Evolutionary conservation across 2,888 invertebrate species (phyloP).

Genomic region (Coelinius sp.): DNA sequence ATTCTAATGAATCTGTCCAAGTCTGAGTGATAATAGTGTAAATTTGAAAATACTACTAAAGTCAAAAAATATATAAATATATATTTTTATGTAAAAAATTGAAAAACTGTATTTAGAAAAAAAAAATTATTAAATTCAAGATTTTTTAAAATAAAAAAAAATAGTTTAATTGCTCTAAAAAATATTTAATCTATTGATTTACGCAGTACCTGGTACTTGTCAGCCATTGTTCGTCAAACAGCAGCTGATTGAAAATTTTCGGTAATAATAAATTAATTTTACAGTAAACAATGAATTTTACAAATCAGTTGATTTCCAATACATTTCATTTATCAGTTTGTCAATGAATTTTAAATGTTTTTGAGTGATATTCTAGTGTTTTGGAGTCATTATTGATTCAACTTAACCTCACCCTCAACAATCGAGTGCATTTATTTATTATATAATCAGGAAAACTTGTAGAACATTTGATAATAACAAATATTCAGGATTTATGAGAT

Average conservation of each 20-base stretch:
- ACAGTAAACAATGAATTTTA: not conserved
- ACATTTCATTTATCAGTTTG: not conserved
- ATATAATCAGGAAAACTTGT: slow-evolving; percentile 18
- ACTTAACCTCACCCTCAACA: not conserved
- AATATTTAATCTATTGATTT: slow-evolving; percentile 10
- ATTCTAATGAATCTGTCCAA: too few species aligned
- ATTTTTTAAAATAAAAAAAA: not conserved
- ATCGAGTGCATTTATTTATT: slow-evolving; percentile 11
- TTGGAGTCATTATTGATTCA: slow-evolving; percentile 5
- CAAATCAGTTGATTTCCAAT: not conserved
- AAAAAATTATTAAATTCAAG: too few species aligned
- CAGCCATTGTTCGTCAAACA: slow-evolving; percentile 43
- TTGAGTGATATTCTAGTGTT: not conserved
- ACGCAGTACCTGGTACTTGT: slow-evolving; percentile 37
- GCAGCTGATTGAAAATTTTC: slow-evolving; percentile 46
- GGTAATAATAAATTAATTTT: slow-evolving; percentile 29
- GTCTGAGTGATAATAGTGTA: too few species aligned
- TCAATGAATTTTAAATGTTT: slow-evolving; percentile 10
- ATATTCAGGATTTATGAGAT: not conserved
- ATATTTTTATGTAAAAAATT: too few species aligned
- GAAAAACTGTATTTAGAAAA: too few species aligned
- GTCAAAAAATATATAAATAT: too few species aligned
- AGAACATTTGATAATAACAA: not conserved
- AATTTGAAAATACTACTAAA: too few species aligned
- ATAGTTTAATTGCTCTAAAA: not conserved